A percentile compares a stretch with the other conserved stretches of the same genome.
Evolutionary conservation across 2,888 invertebrate genomes (phyloP).

Genomic region (Diploptera punctata): DNA sequence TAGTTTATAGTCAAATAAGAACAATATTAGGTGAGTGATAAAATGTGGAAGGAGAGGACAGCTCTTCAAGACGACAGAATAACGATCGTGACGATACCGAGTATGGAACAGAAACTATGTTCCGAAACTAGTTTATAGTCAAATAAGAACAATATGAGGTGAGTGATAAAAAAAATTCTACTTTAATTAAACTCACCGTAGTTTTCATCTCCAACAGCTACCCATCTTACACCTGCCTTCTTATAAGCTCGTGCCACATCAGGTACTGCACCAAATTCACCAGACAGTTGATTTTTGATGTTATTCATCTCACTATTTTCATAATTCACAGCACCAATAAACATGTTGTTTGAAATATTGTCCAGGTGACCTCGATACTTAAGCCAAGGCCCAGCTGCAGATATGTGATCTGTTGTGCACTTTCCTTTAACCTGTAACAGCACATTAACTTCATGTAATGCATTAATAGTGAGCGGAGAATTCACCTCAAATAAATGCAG

Average conservation of each 20-base stretch:
- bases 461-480: too few species aligned
- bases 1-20: too few species aligned
- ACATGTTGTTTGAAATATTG: constrained; percentile 99
- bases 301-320: constrained; percentile 93
- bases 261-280: constrained; percentile 90
- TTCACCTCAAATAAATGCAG: too few species aligned
- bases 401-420: constrained; percentile 99
- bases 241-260: constrained; percentile 96
- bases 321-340: constrained; percentile 89
- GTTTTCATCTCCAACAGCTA: constrained; percentile 77
- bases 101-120: too few species aligned
- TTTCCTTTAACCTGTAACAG: constrained; percentile 95
- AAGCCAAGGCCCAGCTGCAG: constrained; percentile 99
- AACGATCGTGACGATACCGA: too few species aligned
- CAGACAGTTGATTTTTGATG: constrained; percentile 87
- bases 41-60: too few species aligned
- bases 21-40: too few species aligned
- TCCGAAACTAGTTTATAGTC: too few species aligned
- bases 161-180: too few species aligned
- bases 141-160: too few species aligned
- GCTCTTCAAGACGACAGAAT: too few species aligned
- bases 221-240: constrained; percentile 84
- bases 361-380: constrained; percentile 99
- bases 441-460: too few species aligned
- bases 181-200: constrained; percentile 57